Base-by-base conservation (phyloP, 2,888 invertebrate species). In the Meiosimyza decipiens region DNA sequence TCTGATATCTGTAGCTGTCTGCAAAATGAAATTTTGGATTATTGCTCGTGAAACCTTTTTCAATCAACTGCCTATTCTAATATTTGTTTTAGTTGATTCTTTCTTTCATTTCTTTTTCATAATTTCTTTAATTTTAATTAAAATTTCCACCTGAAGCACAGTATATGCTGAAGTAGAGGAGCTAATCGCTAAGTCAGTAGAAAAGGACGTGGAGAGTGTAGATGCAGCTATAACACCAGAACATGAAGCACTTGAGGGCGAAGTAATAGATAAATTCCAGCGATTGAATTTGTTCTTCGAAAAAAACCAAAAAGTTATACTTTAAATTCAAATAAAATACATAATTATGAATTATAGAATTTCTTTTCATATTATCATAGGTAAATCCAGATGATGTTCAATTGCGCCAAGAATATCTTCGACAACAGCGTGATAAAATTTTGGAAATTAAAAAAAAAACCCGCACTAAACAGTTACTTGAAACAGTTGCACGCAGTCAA, bases 351-450 rank as follows among this genome's bases (percentile, higher is more conserved):
- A 13, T 47, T 1, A 67, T 16, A 50, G 1, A 59, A 40, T 28
- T 50, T 11, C 40, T 16, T 47, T n/a, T 50, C 13, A 16, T 51
- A 28, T 47, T 40, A 64, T 76, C 77, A 22, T 73, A 89, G 87
- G 84, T 90, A 52, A 88, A 89, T 79, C 87, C 88, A 28, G 89
- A 89, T 72, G 96, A 96, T 78, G 88, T 97, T 63, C 90, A 90
- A 75, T 91, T 91, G 72, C 90, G 98, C 0, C 95, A 96, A 81
- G 92, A 94, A 77, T 98, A 97, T 85, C 88, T 98, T 72, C 91
- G 94, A 70, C 92, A 94, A 74, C 97, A 98, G 84, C 90, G 98
- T 33, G 98, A 98, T 86, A 96, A 97, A 84, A 89, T 98, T 69
- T 89, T 98, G 59, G 94, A 94, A 22, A 88, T 97, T 82, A 98